Evolutionary conservation across 2,888 invertebrate species (phyloP).

Genomic region (Pyrrhosoma nymphula): DNA sequence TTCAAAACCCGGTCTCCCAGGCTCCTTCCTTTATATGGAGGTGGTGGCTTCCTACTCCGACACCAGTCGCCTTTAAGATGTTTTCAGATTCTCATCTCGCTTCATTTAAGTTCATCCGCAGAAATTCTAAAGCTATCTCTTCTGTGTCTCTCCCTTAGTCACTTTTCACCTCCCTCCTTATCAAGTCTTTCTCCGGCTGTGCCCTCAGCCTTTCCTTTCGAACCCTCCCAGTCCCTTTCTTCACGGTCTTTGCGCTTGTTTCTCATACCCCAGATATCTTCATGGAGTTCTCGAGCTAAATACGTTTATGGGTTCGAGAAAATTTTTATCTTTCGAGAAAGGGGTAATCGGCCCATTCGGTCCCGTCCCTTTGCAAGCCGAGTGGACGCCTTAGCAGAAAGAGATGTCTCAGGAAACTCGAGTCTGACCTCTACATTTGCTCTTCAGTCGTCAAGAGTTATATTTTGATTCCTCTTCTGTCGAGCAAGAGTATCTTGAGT

Average conservation of each 20-base stretch:
- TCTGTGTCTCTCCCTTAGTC: background rate
- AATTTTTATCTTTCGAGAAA: background rate
- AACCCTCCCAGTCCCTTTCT: background rate
- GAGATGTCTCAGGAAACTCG: background rate
- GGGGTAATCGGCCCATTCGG: background rate
- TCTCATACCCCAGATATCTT: background rate
- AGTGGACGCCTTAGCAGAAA: background rate
- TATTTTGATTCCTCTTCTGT: too few relatives aligned
- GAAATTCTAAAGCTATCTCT: background rate
- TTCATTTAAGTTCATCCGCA: background rate
- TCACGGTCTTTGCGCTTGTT: background rate
- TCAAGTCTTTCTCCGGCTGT: background rate
- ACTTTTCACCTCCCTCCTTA: background rate
- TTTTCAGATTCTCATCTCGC: conserved; percentile 3
- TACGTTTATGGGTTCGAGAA: background rate
- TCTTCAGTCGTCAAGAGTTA: background rate
- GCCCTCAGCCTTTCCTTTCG: background rate
- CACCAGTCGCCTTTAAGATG: background rate
- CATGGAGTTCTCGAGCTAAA: background rate
- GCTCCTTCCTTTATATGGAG: background rate
- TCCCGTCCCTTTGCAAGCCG: background rate
- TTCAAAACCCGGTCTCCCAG: background rate
- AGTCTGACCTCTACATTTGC: background rate
- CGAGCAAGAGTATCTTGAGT: too few relatives aligned
- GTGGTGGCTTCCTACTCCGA: background rate